Base-by-base conservation (phyloP, 1,140 invertebrate species). In the Cepaea nemoralis region DNA sequence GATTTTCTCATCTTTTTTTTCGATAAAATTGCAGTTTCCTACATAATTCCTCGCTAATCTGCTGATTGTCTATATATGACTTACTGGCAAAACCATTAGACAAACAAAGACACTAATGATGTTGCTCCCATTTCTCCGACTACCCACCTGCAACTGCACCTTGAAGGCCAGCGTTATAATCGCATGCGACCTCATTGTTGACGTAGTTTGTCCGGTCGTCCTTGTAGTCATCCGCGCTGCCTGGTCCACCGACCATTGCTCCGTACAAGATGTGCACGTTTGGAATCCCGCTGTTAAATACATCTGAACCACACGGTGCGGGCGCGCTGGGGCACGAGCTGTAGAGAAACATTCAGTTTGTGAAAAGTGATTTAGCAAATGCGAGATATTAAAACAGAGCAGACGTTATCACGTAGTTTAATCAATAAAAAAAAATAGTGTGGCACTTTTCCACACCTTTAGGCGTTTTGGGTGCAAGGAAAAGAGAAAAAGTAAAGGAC, bases 171-270 rank as follows among this genome's bases (percentile, higher is more conserved):
- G 89, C 89, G 83, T 91, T 91, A 84, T 91, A 91, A 77, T 91
- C 89, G 63, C 79, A 87, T 14, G 90, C 87, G 24, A 91, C 90
- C 85, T 91, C 90, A 75, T 91, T 91, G 66, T n/a, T 84, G 45
- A 88, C 85, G 81, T 89, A 91, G 81, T 91, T 86, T 39, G 77
- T 77, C 39, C 91, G 83, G 37, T 85, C 80, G 82, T n/a, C 90
- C 14, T 70, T 82, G 82, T 90, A 91, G 1, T 71, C 67, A 76
- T 91, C 90, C 33, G 82, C 74, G 3, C 55, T 24, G 39, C 85
- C 88, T 0, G 91, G 91, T 10, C 91, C 91, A n/a, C 91, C 91
- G 10, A 91, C 90, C 37, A 92, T 81, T 63, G 91, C n/a, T n/a
- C 84, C 84, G 45, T 82, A 84, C 67, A 85, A 74, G 22, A 48